Base-by-base conservation (phyloP, 2,888 invertebrate species). In the Oscheius onirici region DNA sequence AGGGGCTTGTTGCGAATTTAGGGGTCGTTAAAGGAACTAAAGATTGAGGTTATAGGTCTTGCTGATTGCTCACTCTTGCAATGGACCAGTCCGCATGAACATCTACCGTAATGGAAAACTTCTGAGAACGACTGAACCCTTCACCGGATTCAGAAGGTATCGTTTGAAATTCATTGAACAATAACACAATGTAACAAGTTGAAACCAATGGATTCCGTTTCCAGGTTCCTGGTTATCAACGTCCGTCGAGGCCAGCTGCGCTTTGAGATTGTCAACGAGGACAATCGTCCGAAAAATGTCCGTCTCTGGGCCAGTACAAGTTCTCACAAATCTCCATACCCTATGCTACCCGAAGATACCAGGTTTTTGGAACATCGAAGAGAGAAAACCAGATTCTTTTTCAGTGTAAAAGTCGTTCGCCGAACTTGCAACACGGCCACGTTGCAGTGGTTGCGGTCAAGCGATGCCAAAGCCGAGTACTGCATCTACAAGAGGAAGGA, bases 261-360 rank as follows among this genome's bases (percentile, higher is more conserved):
- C 22, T 78, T 83, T 51, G 77, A 83, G 60, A 69, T 84, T 10
- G 72, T 81, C 54, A 84, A 84, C 70, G 83, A 83, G 55, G 83
- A 84, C 61, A 63, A 72, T 15, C 51, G 44, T 15, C 54, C 75
- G 10, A 80, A 80, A 57, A 67, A 68, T n/a, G 65, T 80, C 22
- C 68, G 80, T 17, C 63, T 80, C 17, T 80, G 80, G 80, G 80
- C 80, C 0, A 78, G 81, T 66, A 77, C 73, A n/a, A 72, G 78
- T 17, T 55, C 75, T 1, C 65, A 72, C 13, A 74, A 75, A 8
- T 81, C 80, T 10, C 84, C 83, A 10, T 84, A 81, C 65, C 79
- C 84, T 13, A 69, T 73, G 51, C 75, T 84, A 13, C 84, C 84
- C 8, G 82, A 82, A 26, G 84, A 84, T 69, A 81, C 83, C 0